A percentile compares a stretch with the other conserved stretches of the same genome.
Conservation (phyloP, 2,113 vertebrate genomes). For the Alethe diademata region DNA sequence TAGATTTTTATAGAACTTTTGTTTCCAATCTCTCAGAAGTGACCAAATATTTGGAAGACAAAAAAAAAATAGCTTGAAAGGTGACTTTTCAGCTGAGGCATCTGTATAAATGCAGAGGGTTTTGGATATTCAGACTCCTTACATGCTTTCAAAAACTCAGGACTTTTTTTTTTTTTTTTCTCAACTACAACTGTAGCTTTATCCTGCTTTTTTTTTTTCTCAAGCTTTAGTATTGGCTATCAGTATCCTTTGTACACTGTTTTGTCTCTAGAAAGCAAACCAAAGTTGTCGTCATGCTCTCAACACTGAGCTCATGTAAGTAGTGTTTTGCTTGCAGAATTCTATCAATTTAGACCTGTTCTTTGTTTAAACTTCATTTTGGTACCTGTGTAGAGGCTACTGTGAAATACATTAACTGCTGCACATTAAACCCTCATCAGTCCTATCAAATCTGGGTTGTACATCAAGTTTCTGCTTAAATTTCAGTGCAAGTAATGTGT, state of each 20-base stretch:
- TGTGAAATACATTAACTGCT: neutral
- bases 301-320: neutral
- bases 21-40: neutral
- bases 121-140: neutral
- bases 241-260: neutral
- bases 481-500: neutral
- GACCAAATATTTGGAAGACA: conserved; percentile 9
- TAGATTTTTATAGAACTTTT: neutral
- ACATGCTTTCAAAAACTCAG: conserved; percentile 1
- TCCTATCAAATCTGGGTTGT: neutral
- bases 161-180: neutral
- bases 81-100: neutral
- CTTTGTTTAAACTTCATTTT: neutral
- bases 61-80: neutral
- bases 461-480: neutral
- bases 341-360: neutral
- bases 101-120: neutral
- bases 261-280: conserved; percentile 31
- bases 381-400: neutral
- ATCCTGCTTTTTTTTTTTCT: neutral
- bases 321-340: neutral
- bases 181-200: conserved; percentile 14
- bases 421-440: neutral
- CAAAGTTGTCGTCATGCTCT: conserved; percentile 28
- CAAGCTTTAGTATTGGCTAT: neutral